phyloP scores from a whole-genome alignment of 2,797 vertebrate genomes.

The Pachyuromys duprasi region DNA sequence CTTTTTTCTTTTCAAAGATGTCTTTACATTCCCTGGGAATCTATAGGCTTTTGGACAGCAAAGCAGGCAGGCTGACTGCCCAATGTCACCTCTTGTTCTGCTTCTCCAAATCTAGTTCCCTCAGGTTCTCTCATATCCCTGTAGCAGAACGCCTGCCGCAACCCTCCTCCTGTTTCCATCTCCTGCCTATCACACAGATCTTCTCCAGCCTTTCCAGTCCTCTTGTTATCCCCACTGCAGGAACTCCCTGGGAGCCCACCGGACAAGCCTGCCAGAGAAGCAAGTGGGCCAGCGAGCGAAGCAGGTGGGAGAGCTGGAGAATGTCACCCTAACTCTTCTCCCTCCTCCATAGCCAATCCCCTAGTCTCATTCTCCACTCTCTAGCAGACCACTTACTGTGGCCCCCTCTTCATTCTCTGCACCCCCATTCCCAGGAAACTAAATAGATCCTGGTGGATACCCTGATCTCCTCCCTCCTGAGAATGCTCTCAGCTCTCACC shows the following conservation, averaged over 20 bases:
- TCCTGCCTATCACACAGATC: background rate
- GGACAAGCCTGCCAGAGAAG: background rate
- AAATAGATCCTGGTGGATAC: background rate
- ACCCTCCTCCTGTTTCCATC: background rate
- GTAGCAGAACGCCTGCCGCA: background rate
- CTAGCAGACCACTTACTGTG: background rate
- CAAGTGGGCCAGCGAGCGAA: background rate
- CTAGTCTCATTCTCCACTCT: background rate
- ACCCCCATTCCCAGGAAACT: background rate
- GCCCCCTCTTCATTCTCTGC: background rate
- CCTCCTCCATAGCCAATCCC: background rate
- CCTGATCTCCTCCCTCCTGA: background rate
- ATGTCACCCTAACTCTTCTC: background rate
- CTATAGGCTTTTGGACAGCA: background rate
- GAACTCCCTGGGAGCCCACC: background rate
- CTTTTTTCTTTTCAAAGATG: background rate
- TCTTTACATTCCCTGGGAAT: background rate
- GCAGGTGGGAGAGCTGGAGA: background rate
- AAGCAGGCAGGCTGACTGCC: background rate
- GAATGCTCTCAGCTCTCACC: background rate
- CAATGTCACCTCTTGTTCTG: background rate
- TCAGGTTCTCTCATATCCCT: background rate
- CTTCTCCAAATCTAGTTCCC: background rate
- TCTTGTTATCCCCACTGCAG: background rate
- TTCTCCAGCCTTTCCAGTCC: background rate